Evolutionary conservation across 2,797 vertebrate species (phyloP).

Genomic region (Sarcoramphus papa): DNA sequence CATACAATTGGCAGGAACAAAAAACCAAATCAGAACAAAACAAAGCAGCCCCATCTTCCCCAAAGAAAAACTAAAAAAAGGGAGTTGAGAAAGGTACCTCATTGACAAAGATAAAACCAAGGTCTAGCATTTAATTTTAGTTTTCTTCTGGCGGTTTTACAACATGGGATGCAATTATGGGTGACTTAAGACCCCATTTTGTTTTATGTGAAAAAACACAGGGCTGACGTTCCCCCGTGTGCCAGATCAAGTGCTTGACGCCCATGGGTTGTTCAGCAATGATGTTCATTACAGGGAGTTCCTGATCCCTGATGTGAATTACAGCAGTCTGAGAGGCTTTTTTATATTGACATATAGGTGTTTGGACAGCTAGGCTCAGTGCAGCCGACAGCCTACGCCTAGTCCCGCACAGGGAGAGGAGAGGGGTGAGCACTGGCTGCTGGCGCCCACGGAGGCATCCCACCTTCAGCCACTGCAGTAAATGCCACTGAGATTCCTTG

Average conservation of each 20-base stretch:
- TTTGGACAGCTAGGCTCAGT: not conserved
- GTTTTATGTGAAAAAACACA: not conserved
- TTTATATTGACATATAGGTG: rapidly evolving
- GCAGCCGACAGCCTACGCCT: not conserved
- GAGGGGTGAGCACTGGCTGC: not conserved
- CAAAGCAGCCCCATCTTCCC: not conserved
- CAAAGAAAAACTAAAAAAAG: not conserved
- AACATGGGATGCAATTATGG: not conserved
- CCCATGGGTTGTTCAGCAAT: not conserved
- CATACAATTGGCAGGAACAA: not conserved
- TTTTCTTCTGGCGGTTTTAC: not conserved
- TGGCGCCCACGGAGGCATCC: not conserved
- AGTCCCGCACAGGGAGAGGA: rapidly evolving
- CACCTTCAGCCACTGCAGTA: not conserved
- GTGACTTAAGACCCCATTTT: not conserved
- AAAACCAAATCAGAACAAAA: not conserved
- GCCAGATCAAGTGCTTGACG: not conserved
- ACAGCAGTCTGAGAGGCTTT: not conserved
- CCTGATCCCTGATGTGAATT: not conserved
- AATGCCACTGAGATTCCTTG: not conserved
- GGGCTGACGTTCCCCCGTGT: not conserved
- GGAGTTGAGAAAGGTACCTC: not conserved
- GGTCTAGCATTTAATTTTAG: not conserved
- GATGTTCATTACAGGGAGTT: not conserved
- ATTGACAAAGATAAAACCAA: not conserved